A percentile compares a stretch with the other conserved stretches of the same genome.
Conservation (phyloP, 2,113 vertebrate species). For the Pelvicachromis taeniatus region DNA sequence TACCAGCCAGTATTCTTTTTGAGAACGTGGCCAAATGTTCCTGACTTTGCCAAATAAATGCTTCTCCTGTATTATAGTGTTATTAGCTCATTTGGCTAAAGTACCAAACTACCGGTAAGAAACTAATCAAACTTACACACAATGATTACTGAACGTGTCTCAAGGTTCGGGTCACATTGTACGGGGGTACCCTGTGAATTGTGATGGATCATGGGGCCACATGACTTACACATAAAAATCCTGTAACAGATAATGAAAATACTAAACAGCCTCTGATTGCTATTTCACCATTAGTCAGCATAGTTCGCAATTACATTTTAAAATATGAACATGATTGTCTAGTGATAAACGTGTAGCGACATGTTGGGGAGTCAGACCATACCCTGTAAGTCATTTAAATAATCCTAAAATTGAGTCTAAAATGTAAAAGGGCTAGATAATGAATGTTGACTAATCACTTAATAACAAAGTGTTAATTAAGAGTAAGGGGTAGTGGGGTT, state of each 20-base stretch:
- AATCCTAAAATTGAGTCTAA: not conserved
- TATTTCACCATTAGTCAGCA: not conserved
- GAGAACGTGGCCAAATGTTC: not conserved
- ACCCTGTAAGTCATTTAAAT: not conserved
- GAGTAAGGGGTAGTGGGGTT: not conserved
- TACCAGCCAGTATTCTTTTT: not conserved
- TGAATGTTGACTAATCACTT: not conserved
- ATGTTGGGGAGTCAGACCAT: not conserved
- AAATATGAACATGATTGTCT: not conserved
- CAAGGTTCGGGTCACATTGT: not conserved
- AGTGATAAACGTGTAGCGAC: fast-evolving
- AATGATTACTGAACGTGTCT: not conserved
- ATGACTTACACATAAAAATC: not conserved
- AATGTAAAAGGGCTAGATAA: not conserved
- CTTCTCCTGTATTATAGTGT: not conserved
- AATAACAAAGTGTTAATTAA: not conserved
- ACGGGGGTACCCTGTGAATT: not conserved
- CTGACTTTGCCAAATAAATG: not conserved
- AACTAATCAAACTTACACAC: not conserved
- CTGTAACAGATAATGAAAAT: not conserved
- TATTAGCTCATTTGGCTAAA: not conserved
- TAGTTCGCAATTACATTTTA: not conserved
- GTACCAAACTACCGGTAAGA: not conserved
- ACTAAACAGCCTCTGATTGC: not conserved
- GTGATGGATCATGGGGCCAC: not conserved